Base-by-base conservation (phyloP, 2,888 invertebrate species). In the Conchocele bisecta region DNA sequence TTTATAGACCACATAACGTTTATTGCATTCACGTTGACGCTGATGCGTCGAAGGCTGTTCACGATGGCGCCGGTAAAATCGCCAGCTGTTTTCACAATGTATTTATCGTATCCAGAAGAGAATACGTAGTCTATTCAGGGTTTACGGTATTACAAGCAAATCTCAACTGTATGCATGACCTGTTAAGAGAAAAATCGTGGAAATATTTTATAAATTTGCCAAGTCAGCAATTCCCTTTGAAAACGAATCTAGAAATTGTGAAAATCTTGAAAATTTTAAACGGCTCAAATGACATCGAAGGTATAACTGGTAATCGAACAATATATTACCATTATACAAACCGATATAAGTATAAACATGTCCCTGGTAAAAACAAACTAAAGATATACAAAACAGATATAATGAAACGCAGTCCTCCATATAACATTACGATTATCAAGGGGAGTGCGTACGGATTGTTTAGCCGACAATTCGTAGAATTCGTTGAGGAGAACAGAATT, bases 371-470 rank as follows among this genome's bases (percentile, higher is more conserved):
- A 1, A 35, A 44, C 7, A 80, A 72, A 57, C 61, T 50, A 28
- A 65, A 53, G 15, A 56, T 74, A 4, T 22, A 50, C 6, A 65
- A 79, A 35, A 71, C 69, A 0, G 64, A 70, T 1, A 50, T 70
- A 22, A 69, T 59, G 11, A 68, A 75, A 11, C 67, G 59, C 1
- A 29, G 65, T 4, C 75, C 75, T 0, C 81, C 87, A 1, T 70
- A 78, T 39, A 84, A 84, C 44, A 81, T 84, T 15, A 69, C 68
- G 0, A 71, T 66, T 39, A 87, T 89, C 3, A 86, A 89, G 57
- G 90, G 90, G 6, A 90, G 90, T 75, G 89, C 90, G 0, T 90
- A 89, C 63, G 90, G 89, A 3, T 78, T 88, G 0, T 89, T 91
- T 63, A 89, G 88, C 41, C 73, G 89, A 15, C 69, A 63, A 4